Evolutionary conservation across 2,797 vertebrate genomes (phyloP), one percentile per base, ranked within the genome.

Genomic region (Brachyrhaphis roseni): DNA sequence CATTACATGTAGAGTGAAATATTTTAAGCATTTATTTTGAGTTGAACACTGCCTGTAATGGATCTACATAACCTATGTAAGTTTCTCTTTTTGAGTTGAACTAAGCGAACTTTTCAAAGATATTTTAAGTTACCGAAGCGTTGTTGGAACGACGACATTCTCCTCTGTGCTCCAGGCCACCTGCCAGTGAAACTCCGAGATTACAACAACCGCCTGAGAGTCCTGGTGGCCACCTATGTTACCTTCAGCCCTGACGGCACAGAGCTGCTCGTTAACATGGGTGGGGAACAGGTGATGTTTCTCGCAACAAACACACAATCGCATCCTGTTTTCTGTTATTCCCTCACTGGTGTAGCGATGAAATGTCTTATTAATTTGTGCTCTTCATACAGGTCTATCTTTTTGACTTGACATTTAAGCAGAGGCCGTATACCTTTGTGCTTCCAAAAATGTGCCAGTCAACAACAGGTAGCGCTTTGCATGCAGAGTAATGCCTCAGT

Each of bases 201-300:
- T 95, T 99, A 99, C 91, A 99, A 97, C 87, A 99, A 97, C 94
- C 92, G 98, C 55, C 95, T 99, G 82, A 95, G 98, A 83, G 98
- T 99, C 28, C 93, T 99, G 93, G 98, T 99, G 82, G 97, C 97
- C 86, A 99, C 98, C 0, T 99, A 99, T 0, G 98, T 99, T 87
- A 98, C 98, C 74, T 99, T 99, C 94, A 99, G 98, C 89, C 98
- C 98, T 1, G 98, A 98, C 28, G 98, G 98, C 83, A 99, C 98
- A 0, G 98, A 99, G 94, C 96, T 99, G 71, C 93, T 99, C 3
- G 98, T 99, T 78, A 99, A 99, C 94, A 99, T 99, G 98, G 98
- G 98, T 41, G 98, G 98, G 39, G 98, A 99, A 88, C 98, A 99
- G 97, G 98, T 99, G 92, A 79, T 3, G 20, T 18, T 5, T 53